Conservation (phyloP, 1,140 invertebrate genomes). For the Drosophila neocordata region DNA sequence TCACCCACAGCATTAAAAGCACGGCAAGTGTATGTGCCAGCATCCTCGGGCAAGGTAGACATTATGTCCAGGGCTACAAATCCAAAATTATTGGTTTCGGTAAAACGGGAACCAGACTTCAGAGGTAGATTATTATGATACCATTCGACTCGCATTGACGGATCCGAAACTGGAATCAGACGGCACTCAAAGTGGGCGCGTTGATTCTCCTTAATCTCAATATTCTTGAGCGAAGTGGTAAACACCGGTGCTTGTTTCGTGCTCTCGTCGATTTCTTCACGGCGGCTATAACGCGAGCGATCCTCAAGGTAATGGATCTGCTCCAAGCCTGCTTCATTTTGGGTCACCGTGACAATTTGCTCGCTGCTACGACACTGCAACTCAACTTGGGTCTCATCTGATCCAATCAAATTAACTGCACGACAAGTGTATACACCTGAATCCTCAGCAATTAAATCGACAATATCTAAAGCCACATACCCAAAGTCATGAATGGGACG, state of each 20-base stretch:
- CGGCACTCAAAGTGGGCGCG: slow-evolving; percentile 97
- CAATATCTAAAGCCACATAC: slow-evolving; percentile 95
- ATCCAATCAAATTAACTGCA: slow-evolving; percentile 93
- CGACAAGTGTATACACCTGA: slow-evolving; percentile 95
- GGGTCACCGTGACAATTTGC: slow-evolving; percentile 91
- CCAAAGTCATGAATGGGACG: slow-evolving; percentile 98
- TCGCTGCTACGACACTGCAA: slow-evolving; percentile 88
- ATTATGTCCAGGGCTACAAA: slow-evolving; percentile 96
- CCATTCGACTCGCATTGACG: slow-evolving; percentile 99
- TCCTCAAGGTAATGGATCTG: slow-evolving; percentile 95
- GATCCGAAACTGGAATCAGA: slow-evolving; percentile 97
- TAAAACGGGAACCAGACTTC: slow-evolving; percentile 94
- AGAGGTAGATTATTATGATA: slow-evolving; percentile 95
- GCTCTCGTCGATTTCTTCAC: slow-evolving; percentile 90
- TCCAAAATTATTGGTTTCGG: slow-evolving; percentile 96
- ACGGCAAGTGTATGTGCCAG: slow-evolving; percentile 94
- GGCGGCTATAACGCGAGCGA: slow-evolving; percentile 89
- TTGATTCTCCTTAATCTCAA: slow-evolving; percentile 97
- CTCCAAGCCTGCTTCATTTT: slow-evolving; percentile 92
- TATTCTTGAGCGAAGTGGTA: slow-evolving; percentile 94
- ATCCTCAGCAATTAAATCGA: slow-evolving; percentile 96
- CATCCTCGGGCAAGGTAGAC: slow-evolving; percentile 95
- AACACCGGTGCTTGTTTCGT: slow-evolving; percentile 95
- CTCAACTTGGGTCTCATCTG: slow-evolving; percentile 91
- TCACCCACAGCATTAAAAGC: slow-evolving; percentile 94